Conservation (phyloP, 2,797 vertebrate genomes). For the Lutjanus argentimaculatus region DNA sequence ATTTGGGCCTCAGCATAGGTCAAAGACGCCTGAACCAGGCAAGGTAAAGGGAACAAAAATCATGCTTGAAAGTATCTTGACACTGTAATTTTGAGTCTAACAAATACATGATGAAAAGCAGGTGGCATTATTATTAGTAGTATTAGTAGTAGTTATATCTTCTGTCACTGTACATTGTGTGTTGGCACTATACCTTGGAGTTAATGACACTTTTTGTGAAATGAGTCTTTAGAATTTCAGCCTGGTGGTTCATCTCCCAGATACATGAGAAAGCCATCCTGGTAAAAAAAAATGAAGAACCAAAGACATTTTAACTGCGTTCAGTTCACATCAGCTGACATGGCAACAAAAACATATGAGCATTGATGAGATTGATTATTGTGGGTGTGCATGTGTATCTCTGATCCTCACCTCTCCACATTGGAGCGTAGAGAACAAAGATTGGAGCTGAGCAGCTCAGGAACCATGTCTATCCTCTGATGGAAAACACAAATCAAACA, state of each 20-base stretch:
- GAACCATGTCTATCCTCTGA: slow-evolving; percentile 99
- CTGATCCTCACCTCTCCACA: slow-evolving; percentile 92
- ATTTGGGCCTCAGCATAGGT: slow-evolving; percentile 98
- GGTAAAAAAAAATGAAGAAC: slow-evolving; percentile 8
- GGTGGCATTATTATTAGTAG: neutral
- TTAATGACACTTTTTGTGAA: slow-evolving; percentile 98
- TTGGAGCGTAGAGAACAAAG: slow-evolving; percentile 95
- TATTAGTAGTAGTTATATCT: neutral
- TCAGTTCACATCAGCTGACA: neutral
- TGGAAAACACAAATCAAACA: slow-evolving; percentile 49
- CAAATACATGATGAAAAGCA: neutral
- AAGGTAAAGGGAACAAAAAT: neutral
- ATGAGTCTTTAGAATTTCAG: slow-evolving; percentile 92
- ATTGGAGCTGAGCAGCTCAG: slow-evolving; percentile 97
- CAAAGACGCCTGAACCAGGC: slow-evolving; percentile 90
- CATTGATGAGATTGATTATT: neutral
- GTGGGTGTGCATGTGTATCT: neutral
- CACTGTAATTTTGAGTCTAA: neutral
- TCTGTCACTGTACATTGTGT: neutral
- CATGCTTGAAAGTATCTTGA: neutral
- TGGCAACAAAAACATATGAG: neutral
- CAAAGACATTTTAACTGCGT: neutral
- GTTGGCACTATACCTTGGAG: slow-evolving; percentile 90
- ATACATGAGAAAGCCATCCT: slow-evolving; percentile 98
- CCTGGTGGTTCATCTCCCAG: slow-evolving; percentile 94